Base-by-base conservation (phyloP, 2,888 invertebrate species). In the Habrosyne pyritoides region DNA sequence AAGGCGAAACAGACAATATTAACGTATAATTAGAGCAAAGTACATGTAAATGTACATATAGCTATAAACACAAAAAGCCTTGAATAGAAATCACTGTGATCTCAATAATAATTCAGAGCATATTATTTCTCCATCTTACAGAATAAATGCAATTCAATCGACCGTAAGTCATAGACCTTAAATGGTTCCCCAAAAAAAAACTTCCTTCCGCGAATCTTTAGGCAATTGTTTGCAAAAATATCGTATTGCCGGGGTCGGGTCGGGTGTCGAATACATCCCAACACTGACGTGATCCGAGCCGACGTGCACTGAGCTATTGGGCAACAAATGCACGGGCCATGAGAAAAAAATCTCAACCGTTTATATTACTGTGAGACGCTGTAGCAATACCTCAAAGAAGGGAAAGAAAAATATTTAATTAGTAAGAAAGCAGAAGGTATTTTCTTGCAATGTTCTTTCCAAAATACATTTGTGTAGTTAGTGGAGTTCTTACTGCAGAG, bases 141-240 rank as follows among this genome's bases (percentile, higher is more conserved):
- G 36, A 50, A 47, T 12, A 18, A 47, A 24, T 51, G 57, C 59
- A 65, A 70, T 66, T 64, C 63, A 67, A 55, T 67, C 56, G 59
- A 21, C 54, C 59, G 53, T 48, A 48, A 42, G 53, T 51, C 56
- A 60, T 55, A 60, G 55, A 55, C 56, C 58, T 52, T 59, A 54
- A 63, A 61, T 58, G 54, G 53, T 26, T 58, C 59, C 12, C n/a
- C 3, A 12, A 73, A 82, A 81, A 76, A 78, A 75, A 66, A 77
- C 79, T 89, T 88, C 86, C 88, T 91, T 89, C 89, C 89, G 83
- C 81, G 88, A 89, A 87, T 66, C 67, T 57, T 63, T 65, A 12
- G 54, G 59, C 66, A 69, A 75, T 79, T 80, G 77, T 74, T 79
- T 71, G 76, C 77, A 69, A 83, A 86, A 86, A 79, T 87, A 87